Conservation (phyloP, 2,797 vertebrate genomes). For the Danio albolineatus region DNA sequence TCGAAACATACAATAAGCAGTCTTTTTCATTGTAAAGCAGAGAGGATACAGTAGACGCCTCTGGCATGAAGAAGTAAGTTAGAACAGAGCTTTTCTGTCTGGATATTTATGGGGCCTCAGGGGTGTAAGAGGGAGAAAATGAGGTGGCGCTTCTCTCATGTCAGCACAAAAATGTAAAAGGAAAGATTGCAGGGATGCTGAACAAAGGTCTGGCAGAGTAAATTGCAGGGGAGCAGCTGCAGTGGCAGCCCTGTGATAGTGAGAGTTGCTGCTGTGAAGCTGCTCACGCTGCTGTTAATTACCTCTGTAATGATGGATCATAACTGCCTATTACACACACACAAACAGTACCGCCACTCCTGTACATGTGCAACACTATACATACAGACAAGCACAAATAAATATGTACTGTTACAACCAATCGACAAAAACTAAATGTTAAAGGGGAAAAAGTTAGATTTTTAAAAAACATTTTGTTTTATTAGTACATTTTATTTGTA, state of each 20-base stretch:
- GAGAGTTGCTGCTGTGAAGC: conserved; percentile 17
- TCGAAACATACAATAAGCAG: too few relatives aligned
- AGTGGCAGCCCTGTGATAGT: conserved; percentile 71
- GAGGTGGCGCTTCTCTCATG: conserved; percentile 19
- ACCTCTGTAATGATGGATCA: conserved; percentile 47
- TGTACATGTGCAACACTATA: conserved; percentile 1
- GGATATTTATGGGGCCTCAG: conserved; percentile 20
- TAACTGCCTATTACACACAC: conserved; percentile 27
- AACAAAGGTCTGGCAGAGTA: conserved; percentile 66
- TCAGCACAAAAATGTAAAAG: conserved; percentile 45
- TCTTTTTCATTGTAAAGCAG: conserved; percentile 2
- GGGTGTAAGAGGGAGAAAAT: conserved; percentile 25
- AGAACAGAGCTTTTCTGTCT: conserved; percentile 3
- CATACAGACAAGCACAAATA: neutral
- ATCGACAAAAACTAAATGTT: too few relatives aligned
- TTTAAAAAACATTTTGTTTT: too few relatives aligned
- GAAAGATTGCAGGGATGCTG: conserved; percentile 51
- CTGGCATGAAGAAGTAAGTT: neutral
- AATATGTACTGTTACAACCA: neutral
- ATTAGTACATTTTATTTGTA: too few relatives aligned
- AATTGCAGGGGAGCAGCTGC: conserved; percentile 75
- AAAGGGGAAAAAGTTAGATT: too few relatives aligned
- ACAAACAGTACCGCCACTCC: conserved; percentile 9
- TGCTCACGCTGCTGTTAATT: conserved; percentile 36
- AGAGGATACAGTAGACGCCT: neutral